Evolutionary conservation across 2,113 vertebrate genomes (phyloP).

Genomic region (Nestor notabilis): DNA sequence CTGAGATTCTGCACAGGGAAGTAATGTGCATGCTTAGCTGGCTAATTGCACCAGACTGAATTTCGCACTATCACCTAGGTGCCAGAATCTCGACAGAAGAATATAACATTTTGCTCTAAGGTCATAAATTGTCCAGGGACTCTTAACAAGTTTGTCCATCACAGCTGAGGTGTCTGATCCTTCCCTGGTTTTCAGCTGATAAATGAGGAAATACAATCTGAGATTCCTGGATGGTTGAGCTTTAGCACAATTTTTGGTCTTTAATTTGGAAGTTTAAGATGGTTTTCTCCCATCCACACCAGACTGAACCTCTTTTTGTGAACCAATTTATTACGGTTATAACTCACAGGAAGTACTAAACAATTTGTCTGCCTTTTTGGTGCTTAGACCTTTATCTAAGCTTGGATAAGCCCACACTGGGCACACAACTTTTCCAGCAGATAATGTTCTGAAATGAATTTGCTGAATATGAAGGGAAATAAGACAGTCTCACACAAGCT

Average conservation of each 20-base stretch:
- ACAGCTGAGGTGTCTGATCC: neutral
- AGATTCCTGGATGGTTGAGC: neutral
- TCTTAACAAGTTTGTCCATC: neutral
- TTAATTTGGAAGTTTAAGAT: neutral
- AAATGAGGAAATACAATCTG: neutral
- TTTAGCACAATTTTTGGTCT: neutral
- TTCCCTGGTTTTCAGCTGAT: neutral
- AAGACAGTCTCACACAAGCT: neutral
- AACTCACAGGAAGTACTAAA: neutral
- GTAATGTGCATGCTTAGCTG: neutral
- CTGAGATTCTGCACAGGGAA: neutral
- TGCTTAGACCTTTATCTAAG: neutral
- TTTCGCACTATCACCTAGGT: neutral
- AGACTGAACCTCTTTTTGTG: neutral
- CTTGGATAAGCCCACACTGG: neutral
- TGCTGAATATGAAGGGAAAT: neutral
- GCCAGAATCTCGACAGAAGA: neutral
- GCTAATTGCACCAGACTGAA: neutral
- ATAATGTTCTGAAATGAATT: neutral
- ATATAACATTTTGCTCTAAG: neutral
- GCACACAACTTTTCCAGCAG: neutral
- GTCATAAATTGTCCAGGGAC: neutral
- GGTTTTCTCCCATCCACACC: neutral
- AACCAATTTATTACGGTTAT: neutral
- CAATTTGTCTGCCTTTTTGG: neutral